Conservation (phyloP, 2,113 vertebrate species). For the Bombycilla garrulus region DNA sequence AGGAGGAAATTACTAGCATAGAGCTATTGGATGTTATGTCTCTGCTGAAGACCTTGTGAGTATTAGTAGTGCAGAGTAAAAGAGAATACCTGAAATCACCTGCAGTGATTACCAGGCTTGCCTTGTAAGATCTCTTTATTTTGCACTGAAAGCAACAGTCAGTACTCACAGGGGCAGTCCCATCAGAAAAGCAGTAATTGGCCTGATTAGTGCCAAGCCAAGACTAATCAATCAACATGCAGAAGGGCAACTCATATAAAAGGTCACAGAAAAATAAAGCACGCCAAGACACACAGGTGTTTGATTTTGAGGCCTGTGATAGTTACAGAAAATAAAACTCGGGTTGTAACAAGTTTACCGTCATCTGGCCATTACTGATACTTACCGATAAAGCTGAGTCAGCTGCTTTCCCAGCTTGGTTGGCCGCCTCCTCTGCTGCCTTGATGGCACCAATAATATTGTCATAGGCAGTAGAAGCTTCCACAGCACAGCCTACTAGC, state of each 20-base stretch:
- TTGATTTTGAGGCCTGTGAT: neutral
- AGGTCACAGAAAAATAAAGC: neutral
- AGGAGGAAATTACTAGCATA: neutral
- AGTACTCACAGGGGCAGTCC: neutral
- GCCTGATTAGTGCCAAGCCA: neutral
- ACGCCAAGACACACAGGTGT: neutral
- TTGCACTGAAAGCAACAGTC: neutral
- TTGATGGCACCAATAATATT: slow-evolving; percentile 88
- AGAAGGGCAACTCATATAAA: neutral
- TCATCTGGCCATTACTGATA: neutral
- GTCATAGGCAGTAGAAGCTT: slow-evolving; percentile 88
- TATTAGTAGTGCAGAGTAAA: neutral
- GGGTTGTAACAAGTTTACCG: neutral
- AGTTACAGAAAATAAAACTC: neutral
- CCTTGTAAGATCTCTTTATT: neutral
- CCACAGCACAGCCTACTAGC: slow-evolving; percentile 83
- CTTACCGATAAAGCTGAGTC: slow-evolving; percentile 83
- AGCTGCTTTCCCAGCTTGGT: slow-evolving; percentile 82
- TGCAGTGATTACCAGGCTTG: neutral
- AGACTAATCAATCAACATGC: neutral
- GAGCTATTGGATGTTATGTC: neutral
- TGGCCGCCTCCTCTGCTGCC: slow-evolving; percentile 85
- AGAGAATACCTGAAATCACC: neutral
- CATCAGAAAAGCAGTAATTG: neutral
- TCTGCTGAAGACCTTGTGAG: neutral